Evolutionary conservation across 2,113 vertebrate species (phyloP).

Genomic region (Sisor rabdophorus): DNA sequence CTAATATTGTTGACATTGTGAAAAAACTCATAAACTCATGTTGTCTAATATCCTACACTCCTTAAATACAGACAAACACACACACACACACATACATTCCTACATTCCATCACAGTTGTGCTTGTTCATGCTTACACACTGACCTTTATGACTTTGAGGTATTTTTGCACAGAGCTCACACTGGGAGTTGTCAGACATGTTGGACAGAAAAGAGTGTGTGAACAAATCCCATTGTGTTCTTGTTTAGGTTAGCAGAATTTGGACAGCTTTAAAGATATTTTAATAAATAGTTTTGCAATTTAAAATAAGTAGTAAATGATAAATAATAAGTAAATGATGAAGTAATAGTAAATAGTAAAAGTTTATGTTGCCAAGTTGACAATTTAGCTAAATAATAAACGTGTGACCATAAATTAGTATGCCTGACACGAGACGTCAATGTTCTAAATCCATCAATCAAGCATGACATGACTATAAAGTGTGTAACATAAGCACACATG

Average conservation of each 20-base stretch:
- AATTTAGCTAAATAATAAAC: background rate
- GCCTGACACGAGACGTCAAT: background rate
- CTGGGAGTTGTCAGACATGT: background rate
- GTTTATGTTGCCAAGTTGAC: background rate
- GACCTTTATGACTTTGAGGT: constrained; percentile 20
- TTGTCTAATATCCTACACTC: background rate
- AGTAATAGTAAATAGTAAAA: background rate
- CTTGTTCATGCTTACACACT: constrained; percentile 8
- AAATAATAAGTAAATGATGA: too few species aligned
- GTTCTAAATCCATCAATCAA: background rate
- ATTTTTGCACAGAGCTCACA: constrained; percentile 15
- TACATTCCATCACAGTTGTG: constrained; percentile 12
- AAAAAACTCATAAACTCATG: background rate
- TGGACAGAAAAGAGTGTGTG: constrained; percentile 4
- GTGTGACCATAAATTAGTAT: background rate
- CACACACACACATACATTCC: background rate
- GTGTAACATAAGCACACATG: background rate
- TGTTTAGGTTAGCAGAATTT: background rate
- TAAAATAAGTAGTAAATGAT: too few species aligned
- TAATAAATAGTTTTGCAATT: background rate
- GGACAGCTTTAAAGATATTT: background rate
- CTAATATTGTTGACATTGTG: background rate
- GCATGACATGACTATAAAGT: background rate
- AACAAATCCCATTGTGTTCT: background rate
- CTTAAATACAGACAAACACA: background rate